Conservation (phyloP, 2,113 vertebrate genomes). For the Patagioenas fasciata region DNA sequence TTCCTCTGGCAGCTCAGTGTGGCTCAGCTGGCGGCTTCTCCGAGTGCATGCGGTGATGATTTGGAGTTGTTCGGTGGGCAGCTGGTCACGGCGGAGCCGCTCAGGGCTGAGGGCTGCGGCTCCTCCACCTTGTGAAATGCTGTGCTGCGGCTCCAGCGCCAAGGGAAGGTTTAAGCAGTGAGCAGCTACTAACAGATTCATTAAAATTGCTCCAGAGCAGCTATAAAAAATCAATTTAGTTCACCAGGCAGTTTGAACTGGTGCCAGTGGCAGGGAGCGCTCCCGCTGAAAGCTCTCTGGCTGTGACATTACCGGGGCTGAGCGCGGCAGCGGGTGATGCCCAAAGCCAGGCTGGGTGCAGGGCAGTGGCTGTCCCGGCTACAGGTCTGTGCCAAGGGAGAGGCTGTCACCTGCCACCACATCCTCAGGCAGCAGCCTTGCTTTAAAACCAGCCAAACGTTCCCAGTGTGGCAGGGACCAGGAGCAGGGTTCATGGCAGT, state of each 20-base stretch:
- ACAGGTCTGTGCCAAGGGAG: background rate
- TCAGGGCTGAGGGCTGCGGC: constrained; percentile 28
- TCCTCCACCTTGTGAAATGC: constrained; percentile 25
- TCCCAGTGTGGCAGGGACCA: rapidly evolving
- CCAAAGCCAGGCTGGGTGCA: background rate
- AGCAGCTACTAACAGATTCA: constrained; percentile 84
- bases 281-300: constrained; percentile 55
- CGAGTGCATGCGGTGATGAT: background rate
- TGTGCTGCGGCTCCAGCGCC: constrained; percentile 38
- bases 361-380: background rate
- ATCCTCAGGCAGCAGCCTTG: background rate
- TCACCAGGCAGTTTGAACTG: constrained; percentile 77
- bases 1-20: background rate
- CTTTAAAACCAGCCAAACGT: background rate
- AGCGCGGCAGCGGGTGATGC: background rate
- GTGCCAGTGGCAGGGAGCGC: constrained; percentile 71
- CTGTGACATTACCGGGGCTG: background rate
- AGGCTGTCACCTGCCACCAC: background rate
- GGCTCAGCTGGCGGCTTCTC: background rate
- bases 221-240: constrained; percentile 89
- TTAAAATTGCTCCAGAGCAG: constrained; percentile 82
- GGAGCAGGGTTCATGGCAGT: background rate
- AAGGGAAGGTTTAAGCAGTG: constrained; percentile 70
- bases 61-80: constrained; percentile 23
- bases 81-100: background rate